A percentile compares a stretch with the other conserved stretches of the same genome.
phyloP scores from a whole-genome alignment of 2,113 vertebrate genomes.

The Tenebrosternarchus preto region DNA sequence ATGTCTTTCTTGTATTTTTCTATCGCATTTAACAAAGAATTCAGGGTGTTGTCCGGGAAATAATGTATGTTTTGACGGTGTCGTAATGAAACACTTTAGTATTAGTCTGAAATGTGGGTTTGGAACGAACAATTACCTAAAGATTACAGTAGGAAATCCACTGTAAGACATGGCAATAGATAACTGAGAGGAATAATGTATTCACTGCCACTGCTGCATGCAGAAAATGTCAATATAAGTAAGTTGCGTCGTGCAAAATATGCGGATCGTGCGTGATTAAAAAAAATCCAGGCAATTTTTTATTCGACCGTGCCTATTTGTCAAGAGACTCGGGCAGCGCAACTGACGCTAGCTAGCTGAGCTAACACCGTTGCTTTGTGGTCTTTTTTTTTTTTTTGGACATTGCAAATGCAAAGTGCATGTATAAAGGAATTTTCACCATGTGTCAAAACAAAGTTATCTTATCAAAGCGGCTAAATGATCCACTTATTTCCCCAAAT shows the following conservation, averaged over 20 bases:
- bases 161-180: neutral
- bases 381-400: too few relatives aligned
- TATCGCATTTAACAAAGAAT: constrained; percentile 2
- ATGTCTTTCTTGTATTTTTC: neutral
- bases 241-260: too few relatives aligned
- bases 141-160: neutral
- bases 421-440: too few relatives aligned
- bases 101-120: neutral
- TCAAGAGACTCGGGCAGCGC: neutral
- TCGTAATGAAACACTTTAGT: too few relatives aligned
- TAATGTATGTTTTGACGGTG: too few relatives aligned
- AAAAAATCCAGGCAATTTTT: too few relatives aligned
- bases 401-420: neutral
- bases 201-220: too few relatives aligned
- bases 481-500: neutral
- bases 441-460: neutral
- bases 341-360: neutral
- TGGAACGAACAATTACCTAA: too few relatives aligned
- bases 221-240: neutral
- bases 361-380: neutral
- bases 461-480: neutral
- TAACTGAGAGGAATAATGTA: too few relatives aligned
- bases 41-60: neutral
- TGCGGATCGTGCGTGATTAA: too few relatives aligned
- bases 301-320: too few relatives aligned